A percentile compares a stretch with the other conserved stretches of the same genome.
Evolutionary conservation across 2,797 vertebrate species (phyloP).

Genomic region (Alca torda): DNA sequence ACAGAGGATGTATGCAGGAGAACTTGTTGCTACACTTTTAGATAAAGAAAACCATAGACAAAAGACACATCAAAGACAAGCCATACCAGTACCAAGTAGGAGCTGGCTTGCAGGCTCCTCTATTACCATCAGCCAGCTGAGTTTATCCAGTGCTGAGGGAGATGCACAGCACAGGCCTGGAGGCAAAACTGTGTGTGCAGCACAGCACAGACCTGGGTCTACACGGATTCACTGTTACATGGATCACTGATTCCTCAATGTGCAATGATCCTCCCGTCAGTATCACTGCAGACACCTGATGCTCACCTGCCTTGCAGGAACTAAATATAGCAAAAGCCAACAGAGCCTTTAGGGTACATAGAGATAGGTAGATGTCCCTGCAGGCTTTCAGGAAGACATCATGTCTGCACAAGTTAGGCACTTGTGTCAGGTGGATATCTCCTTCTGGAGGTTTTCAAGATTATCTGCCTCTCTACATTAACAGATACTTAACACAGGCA

Average conservation of each 20-base stretch:
- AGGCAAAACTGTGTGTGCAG: background rate
- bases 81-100: fast-evolving
- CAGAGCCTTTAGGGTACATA: background rate
- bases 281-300: background rate
- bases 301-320: background rate
- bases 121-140: background rate
- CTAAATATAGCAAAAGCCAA: background rate
- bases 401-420: background rate
- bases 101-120: background rate
- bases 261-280: background rate
- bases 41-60: background rate
- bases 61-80: too few species aligned
- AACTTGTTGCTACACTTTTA: background rate
- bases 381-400: background rate
- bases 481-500: background rate
- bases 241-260: background rate
- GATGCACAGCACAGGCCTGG: background rate
- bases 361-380: background rate
- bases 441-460: background rate
- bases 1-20: background rate
- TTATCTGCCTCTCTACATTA: background rate
- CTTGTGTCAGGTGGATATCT: background rate
- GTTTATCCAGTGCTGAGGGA: background rate
- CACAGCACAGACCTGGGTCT: background rate
- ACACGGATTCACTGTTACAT: background rate